Evolutionary conservation across 2,888 invertebrate genomes (phyloP).

Genomic region (Nasonia oneida): DNA sequence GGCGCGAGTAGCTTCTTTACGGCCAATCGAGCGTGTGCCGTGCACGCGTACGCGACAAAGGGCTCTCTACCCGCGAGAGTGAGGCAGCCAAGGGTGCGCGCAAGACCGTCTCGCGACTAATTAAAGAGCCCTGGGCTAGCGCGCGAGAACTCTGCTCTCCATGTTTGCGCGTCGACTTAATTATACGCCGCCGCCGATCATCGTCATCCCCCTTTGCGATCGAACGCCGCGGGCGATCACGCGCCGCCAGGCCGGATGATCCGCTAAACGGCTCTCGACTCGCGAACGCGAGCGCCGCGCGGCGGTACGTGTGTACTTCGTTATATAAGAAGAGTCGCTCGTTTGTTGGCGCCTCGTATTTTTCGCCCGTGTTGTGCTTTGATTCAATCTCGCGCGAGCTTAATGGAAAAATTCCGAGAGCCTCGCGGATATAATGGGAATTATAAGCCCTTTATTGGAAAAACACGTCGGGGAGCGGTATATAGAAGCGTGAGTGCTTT

Average conservation of each 20-base stretch:
- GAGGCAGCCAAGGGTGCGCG: not conserved
- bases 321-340: not conserved
- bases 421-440: not conserved
- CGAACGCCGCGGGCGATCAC: slow-evolving; percentile 48
- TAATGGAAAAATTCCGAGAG: too few species aligned
- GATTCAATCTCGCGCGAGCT: not conserved
- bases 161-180: slow-evolving; percentile 76
- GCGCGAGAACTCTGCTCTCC: slow-evolving; percentile 65
- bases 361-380: not conserved
- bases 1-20: not conserved
- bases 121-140: slow-evolving; percentile 53
- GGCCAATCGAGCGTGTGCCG: slow-evolving; percentile 13
- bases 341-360: not conserved
- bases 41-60: not conserved
- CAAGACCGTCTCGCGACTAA: slow-evolving; percentile 37
- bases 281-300: not conserved
- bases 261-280: slow-evolving; percentile 36
- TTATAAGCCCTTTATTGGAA: not conserved
- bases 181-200: slow-evolving; percentile 70
- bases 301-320: too few species aligned
- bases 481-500: not conserved
- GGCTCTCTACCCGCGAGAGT: not conserved
- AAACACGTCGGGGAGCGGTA: not conserved
- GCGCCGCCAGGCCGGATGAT: slow-evolving; percentile 37
- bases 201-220: slow-evolving; percentile 48